Conservation (phyloP, 2,113 vertebrate genomes). For the Gasterosteus aculeatus region DNA sequence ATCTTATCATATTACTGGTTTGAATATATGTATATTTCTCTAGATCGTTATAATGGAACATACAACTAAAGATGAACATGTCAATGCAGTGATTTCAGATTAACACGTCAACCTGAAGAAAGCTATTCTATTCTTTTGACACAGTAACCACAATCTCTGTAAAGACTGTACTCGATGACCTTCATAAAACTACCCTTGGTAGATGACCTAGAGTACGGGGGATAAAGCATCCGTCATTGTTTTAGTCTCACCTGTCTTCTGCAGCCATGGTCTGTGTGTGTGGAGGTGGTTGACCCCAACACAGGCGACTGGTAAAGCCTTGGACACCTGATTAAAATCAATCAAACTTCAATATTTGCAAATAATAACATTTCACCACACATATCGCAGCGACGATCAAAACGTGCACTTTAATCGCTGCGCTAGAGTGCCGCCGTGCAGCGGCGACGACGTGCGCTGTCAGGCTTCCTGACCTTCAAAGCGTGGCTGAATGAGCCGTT, state of each 20-base stretch:
- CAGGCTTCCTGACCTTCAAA: slow-evolving; percentile 81
- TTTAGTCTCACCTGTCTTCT: slow-evolving; percentile 88
- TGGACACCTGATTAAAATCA: slow-evolving; percentile 84
- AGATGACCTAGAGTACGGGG: background rate
- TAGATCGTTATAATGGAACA: background rate
- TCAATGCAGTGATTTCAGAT: background rate
- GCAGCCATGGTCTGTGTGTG: slow-evolving; percentile 83
- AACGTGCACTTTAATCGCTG: background rate
- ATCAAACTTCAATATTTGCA: background rate
- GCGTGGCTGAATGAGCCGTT: slow-evolving; percentile 67
- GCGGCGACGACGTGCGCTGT: slow-evolving; percentile 44
- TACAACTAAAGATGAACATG: background rate
- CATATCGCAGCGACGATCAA: background rate
- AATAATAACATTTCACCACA: background rate
- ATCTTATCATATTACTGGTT: no score
- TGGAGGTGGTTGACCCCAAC: slow-evolving; percentile 92
- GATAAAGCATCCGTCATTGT: slow-evolving; percentile 11
- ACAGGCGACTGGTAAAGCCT: slow-evolving; percentile 89
- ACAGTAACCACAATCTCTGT: background rate
- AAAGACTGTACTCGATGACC: background rate
- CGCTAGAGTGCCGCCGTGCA: background rate
- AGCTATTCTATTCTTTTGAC: background rate
- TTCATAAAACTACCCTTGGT: background rate
- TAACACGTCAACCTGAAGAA: background rate
- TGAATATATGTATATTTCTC: no score